Evolutionary conservation across 2,113 vertebrate species (phyloP).

Genomic region (Nanorana parkeri): DNA sequence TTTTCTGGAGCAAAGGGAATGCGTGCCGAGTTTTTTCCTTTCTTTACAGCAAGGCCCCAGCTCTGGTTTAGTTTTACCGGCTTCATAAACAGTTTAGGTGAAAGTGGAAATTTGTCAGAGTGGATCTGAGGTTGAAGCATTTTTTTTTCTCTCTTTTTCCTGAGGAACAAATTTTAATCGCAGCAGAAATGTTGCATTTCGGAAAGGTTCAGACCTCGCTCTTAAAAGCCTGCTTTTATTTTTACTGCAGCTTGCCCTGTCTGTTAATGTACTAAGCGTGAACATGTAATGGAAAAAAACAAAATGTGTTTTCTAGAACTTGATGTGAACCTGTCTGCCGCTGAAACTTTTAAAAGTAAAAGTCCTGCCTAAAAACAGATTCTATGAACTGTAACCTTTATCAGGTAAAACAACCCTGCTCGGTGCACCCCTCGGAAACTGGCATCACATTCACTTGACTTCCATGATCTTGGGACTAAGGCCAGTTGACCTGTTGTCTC

Average conservation of each 20-base stretch:
- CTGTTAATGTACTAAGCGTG: not conserved
- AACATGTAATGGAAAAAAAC: conserved; percentile 1
- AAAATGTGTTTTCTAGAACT: conserved; percentile 17
- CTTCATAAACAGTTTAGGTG: conserved; percentile 35
- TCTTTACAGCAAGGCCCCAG: not conserved
- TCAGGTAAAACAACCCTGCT: no score
- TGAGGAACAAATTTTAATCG: conserved; percentile 6
- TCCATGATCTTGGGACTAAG: no score
- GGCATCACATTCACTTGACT: no score
- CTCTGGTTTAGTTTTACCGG: conserved; percentile 47
- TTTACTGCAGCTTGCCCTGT: not conserved
- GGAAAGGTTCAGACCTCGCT: not conserved
- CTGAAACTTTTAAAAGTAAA: no score
- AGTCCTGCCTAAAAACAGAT: no score
- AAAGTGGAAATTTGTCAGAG: conserved; percentile 45
- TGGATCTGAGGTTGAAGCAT: conserved; percentile 34
- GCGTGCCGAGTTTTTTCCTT: conserved; percentile 5
- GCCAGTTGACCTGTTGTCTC: no score
- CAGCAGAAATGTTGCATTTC: conserved; percentile 14
- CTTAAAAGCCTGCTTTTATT: conserved; percentile 18
- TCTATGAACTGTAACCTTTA: no score
- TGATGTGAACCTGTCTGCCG: no score
- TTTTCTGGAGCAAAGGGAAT: conserved; percentile 1
- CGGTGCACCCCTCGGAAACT: no score
- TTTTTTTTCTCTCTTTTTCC: not conserved